A percentile compares a stretch with the other conserved stretches of the same genome.
Evolutionary conservation across 2,113 vertebrate genomes (phyloP).

Genomic region (Pelvicachromis taeniatus): DNA sequence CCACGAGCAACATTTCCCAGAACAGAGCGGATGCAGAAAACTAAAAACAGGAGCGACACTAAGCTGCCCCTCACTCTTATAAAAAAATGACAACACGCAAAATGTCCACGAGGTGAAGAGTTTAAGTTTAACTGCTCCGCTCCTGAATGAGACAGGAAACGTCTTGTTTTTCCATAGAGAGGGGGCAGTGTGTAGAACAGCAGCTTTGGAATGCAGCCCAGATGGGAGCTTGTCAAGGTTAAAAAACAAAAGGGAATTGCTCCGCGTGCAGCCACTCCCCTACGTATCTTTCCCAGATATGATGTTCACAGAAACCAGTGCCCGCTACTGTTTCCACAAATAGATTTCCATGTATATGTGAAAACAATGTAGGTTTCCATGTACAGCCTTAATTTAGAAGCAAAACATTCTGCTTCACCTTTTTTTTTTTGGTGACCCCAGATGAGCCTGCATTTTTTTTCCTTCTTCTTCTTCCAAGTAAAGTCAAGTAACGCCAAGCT

Average conservation of each 20-base stretch:
- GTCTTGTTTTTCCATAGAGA: slow-evolving; percentile 18
- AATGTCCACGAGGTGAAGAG: background rate
- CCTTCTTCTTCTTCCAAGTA: background rate
- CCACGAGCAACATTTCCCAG: background rate
- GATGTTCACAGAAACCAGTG: slow-evolving; percentile 12
- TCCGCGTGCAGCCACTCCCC: background rate
- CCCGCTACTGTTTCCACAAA: background rate
- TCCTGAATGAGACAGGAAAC: background rate
- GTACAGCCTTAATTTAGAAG: background rate
- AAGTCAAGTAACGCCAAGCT: slow-evolving; percentile 22
- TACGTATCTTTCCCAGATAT: slow-evolving; percentile 10
- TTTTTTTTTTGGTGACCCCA: background rate
- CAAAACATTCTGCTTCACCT: slow-evolving; percentile 1
- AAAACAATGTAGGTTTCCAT: background rate
- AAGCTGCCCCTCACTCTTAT: background rate
- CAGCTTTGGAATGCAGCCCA: slow-evolving; percentile 13
- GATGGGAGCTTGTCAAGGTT: slow-evolving; percentile 17
- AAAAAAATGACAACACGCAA: background rate
- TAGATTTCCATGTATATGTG: background rate
- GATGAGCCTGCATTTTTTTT: background rate
- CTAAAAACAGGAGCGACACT: background rate
- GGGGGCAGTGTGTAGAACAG: background rate
- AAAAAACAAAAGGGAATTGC: slow-evolving; percentile 23
- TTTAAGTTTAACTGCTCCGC: background rate
- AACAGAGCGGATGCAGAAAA: background rate